Evolutionary conservation across 2,113 vertebrate genomes (phyloP).

Genomic region (Lagenorhynchus albirostris): DNA sequence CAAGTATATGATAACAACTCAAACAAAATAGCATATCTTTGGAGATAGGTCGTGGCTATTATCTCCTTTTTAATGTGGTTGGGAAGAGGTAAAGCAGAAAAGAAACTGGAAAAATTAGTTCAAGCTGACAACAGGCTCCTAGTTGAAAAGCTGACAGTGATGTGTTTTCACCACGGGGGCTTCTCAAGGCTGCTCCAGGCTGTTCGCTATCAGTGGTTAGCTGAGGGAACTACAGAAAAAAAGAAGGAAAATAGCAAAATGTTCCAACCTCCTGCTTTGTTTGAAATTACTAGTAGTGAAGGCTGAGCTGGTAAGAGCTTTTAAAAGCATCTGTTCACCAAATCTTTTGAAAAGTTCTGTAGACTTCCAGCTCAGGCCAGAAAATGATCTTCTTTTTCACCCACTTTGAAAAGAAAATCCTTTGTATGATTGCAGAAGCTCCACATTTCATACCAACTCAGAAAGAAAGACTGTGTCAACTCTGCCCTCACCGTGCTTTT

Average conservation of each 20-base stretch:
- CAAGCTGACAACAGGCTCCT: constrained; percentile 48
- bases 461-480: constrained; percentile 19
- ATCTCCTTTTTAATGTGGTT: constrained; percentile 38
- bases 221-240: constrained; percentile 48
- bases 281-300: constrained; percentile 52
- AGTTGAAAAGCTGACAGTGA: constrained; percentile 60
- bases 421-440: neutral
- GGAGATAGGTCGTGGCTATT: constrained; percentile 20
- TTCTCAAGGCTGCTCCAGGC: neutral
- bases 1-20: neutral
- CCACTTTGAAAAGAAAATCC: constrained; percentile 21
- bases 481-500: neutral
- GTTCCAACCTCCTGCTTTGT: constrained; percentile 10
- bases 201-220: constrained; percentile 26
- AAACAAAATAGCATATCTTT: neutral
- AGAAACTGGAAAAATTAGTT: constrained; percentile 58
- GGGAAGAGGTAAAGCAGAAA: neutral
- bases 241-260: constrained; percentile 47
- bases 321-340: constrained; percentile 49
- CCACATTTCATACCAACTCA: neutral
- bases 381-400: neutral
- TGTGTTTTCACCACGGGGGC: constrained; percentile 12
- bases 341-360: constrained; percentile 50
- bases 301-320: constrained; percentile 36
- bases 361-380: constrained; percentile 22